Evolutionary conservation across 2,888 invertebrate genomes (phyloP), one percentile per base, ranked within the genome.

Genomic region (Lasius platythorax): DNA sequence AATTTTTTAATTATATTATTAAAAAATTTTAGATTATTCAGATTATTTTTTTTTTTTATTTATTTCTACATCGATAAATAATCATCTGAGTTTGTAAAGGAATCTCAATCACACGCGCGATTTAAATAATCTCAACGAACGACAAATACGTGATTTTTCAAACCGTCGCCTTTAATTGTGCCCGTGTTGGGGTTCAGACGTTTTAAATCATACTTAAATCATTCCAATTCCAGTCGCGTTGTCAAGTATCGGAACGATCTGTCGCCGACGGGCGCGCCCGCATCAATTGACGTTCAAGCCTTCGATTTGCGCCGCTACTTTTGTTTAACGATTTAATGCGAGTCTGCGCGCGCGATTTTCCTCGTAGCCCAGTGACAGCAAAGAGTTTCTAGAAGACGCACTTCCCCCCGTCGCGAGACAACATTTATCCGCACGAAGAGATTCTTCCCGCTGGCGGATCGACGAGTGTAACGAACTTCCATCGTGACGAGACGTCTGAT

Each of bases 401-500:
- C 72, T 79, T 79, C 37, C 61, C 37, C 46, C 28, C 72, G 46
- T 73, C 6, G 75, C 43, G 28, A 40, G 53, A 40, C 68, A 53
- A 73, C 67, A 3, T 64, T 40, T 73, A 79, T 11, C 66, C 30
- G 74, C 53, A 23, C 61, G 67, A 61, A 61, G 23, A 53, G 63
- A 46, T 37, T 68, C 37, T 43, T 68, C 68, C 64, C 67, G 30
- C 30, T 33, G 61, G 82, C 43, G n/a, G 66, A 81, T 50, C 50
- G 66, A 58, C 72, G 85, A 85, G 84, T 81, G 72, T 85, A 90
- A 88, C 81, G 83, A 89, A 88, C 86, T 82, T 70, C 2, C 40
- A 50, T n/a, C 76, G 53, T 18, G 43, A 76, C 37, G 76, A 58
- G 75, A 46, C 67, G 64, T 33, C 18, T n/a, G 68, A 43, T 46